Evolutionary conservation across 2,797 vertebrate species (phyloP), one percentile per base, ranked within the genome.

Genomic region (Streptopelia turtur): DNA sequence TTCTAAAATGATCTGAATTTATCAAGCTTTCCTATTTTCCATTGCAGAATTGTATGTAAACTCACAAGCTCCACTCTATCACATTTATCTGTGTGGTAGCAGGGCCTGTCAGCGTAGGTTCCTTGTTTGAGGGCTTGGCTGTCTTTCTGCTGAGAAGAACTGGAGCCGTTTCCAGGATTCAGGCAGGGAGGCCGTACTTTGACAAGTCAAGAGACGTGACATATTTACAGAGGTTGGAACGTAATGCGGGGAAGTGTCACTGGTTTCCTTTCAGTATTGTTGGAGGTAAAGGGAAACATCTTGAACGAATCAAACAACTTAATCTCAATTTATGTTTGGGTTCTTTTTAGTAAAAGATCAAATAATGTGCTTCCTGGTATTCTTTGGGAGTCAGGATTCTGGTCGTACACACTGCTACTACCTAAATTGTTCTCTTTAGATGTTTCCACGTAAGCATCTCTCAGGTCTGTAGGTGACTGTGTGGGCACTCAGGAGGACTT

Each of bases 291-390:
- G 27, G 35, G 91, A 64, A 89, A 87, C 53, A 72, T 66, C 74
- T 68, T 11, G 6, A 85, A 76, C 1, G 3, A 89, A 79, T 83
- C 74, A 87, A 93, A 90, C 37, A 88, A 30, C 83, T 55, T 87
- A 72, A 87, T 90, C 35, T 95, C 69, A n/a, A 49, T 82, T 95
- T 84, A 56, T 61, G 49, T 18, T 87, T 65, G 68, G 10, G 2
- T 11, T 76, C 60, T 61, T 74, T 81, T 78, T 61, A 88, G 85
- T 87, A 80, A 92, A 70, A 79, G 78, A 84, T 96, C 69, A 96
- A 95, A 96, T 66, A 45, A 60, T 28, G 22, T 81, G 57, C n/a
- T 87, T 78, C 31, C 35, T 90, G 65, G 21, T 17, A 11, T 80
- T 85, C 35, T 74, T 76, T n/a, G 33, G 55, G n/a, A 91, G 53